These are phyloP conservation scores for Pelodiscus sinensis DNA, from an alignment of 2,113 vertebrate species.

Conservation along the genomic window DNA sequence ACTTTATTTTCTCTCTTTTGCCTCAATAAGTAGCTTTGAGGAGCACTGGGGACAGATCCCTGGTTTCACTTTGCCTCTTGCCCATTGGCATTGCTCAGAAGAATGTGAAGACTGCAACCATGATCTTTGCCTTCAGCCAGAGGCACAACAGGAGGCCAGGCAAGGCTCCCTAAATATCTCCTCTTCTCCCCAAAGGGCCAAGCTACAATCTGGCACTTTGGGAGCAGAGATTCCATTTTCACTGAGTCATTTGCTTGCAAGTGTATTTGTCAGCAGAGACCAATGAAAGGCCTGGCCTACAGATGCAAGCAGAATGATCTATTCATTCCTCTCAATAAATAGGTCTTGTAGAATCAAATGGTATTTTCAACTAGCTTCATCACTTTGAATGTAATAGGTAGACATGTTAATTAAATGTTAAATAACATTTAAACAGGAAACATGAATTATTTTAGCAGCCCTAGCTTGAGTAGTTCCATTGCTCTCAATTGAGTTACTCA, in stretches of 20 bases:
- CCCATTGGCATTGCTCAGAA: background rate
- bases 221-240: conserved; percentile 8
- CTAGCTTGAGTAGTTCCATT: background rate
- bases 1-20: background rate
- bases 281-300: background rate
- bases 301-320: background rate
- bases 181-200: background rate
- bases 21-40: background rate
- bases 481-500: background rate
- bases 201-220: background rate
- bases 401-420: background rate
- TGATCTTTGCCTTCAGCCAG: background rate
- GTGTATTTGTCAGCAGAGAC: background rate
- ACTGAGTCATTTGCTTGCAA: background rate
- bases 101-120: background rate
- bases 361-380: background rate
- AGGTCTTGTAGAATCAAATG: background rate
- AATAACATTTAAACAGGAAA: background rate
- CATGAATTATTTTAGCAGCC: background rate
- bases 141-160: background rate
- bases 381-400: background rate
- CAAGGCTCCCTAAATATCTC: background rate
- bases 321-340: background rate
- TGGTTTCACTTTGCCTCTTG: background rate
- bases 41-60: background rate